phyloP scores from a whole-genome alignment of 2,797 vertebrate genomes.

The Lepus townsendii region DNA sequence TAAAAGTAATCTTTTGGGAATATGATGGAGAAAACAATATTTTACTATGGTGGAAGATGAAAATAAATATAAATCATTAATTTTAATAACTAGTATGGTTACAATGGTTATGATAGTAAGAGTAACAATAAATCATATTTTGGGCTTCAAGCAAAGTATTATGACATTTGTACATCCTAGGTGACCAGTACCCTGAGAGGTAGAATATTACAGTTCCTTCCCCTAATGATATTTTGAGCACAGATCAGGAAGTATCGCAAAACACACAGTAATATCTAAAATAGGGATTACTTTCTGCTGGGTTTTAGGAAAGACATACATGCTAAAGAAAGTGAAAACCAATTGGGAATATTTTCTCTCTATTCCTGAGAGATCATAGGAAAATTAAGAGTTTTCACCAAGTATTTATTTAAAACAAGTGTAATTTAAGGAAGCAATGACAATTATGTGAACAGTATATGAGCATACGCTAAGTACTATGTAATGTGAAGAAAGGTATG shows the following conservation, averaged over 20 bases:
- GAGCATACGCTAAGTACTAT: not conserved
- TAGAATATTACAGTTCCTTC: constrained; percentile 69
- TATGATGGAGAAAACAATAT: not conserved
- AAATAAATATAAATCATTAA: constrained; percentile 52
- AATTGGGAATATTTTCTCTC: not conserved
- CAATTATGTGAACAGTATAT: not conserved
- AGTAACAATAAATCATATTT: constrained; percentile 68
- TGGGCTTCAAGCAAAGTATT: constrained; percentile 36
- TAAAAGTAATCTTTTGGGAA: constrained; percentile 29
- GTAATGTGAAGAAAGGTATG: constrained; percentile 12
- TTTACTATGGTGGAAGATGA: not conserved
- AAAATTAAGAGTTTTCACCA: not conserved
- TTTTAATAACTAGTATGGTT: constrained; percentile 37
- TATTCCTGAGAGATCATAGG: not conserved
- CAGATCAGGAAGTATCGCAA: constrained; percentile 60
- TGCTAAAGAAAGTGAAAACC: constrained; percentile 29
- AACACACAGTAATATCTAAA: constrained; percentile 67
- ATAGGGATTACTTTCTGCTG: not conserved
- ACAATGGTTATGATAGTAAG: constrained; percentile 10
- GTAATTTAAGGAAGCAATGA: not conserved
- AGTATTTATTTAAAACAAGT: constrained; percentile 21
- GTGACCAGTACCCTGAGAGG: not conserved
- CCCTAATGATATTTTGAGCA: constrained; percentile 65
- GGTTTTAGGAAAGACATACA: constrained; percentile 36
- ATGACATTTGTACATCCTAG: constrained; percentile 64